Conservation (phyloP, 92 coral and sea anemone genomes). For the Plumapathes pennacea region DNA sequence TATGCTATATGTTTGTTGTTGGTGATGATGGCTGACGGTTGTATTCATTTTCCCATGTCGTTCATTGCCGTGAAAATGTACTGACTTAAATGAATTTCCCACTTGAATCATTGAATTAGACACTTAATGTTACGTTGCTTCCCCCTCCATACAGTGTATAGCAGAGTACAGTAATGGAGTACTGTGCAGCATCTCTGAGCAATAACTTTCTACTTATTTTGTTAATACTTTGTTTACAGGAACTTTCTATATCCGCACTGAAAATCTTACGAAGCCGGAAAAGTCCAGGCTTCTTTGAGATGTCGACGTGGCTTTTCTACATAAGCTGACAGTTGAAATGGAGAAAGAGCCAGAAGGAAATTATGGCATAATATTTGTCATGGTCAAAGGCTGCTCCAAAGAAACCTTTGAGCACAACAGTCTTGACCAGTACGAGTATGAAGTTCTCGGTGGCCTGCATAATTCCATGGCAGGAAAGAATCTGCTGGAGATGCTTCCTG, state of each 20-base stretch:
- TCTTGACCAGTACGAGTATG: conserved; percentile 8
- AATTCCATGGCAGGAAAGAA: conserved; percentile 18
- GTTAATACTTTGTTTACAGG: conserved; percentile 6
- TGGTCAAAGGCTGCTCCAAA: conserved; percentile 1
- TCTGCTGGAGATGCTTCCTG: conserved; percentile 7
- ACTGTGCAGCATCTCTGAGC: no score
- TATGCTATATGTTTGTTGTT: no score
- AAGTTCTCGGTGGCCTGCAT: conserved; percentile 33
- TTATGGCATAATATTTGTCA: conserved; percentile 5
- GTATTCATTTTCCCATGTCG: no score
- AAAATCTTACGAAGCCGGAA: conserved; percentile 3
- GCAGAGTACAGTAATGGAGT: no score
- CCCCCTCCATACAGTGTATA: no score
- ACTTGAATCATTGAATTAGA: no score
- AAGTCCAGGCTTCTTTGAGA: conserved; percentile 3
- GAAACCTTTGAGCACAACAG: conserved; percentile 8
- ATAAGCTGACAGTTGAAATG: conserved; percentile 7
- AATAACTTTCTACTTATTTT: no score
- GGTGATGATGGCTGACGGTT: no score
- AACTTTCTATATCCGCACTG: conserved; percentile 6
- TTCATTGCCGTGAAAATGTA: no score
- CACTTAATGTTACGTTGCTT: no score
- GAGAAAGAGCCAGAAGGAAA: conserved; percentile 24
- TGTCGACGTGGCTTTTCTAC: conserved; percentile 7
- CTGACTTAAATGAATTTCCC: no score